These are phyloP conservation scores for Neoascia interrupta DNA, from an alignment of 2,888 invertebrate species.

Conservation along the genomic window DNA sequence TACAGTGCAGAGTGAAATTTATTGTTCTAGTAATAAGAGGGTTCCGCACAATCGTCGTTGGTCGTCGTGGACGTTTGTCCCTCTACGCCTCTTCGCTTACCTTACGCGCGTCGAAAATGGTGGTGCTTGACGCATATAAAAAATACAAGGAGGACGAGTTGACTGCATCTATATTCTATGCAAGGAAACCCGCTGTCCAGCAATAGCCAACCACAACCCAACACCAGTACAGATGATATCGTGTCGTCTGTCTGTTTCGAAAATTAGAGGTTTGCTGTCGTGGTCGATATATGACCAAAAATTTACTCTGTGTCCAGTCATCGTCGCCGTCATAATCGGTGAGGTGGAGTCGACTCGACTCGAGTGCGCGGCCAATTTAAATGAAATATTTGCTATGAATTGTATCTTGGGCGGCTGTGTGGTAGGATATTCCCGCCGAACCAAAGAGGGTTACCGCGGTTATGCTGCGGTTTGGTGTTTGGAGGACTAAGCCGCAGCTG, in stretches of 20 bases:
- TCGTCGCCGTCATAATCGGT: background rate
- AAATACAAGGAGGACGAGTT: slow-evolving; percentile 11
- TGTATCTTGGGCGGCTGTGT: slow-evolving; percentile 19
- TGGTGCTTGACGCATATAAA: slow-evolving; percentile 22
- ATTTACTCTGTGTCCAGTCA: slow-evolving; percentile 54
- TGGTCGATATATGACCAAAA: slow-evolving; percentile 68
- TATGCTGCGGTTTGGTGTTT: too few relatives aligned
- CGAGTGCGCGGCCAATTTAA: slow-evolving; percentile 60
- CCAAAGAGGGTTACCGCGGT: slow-evolving; percentile 32
- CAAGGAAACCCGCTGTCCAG: background rate
- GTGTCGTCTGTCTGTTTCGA: slow-evolving; percentile 70
- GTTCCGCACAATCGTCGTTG: slow-evolving; percentile 59
- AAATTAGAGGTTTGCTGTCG: slow-evolving; percentile 70
- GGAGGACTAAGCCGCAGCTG: slow-evolving; percentile 42
- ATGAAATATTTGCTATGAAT: slow-evolving; percentile 67
- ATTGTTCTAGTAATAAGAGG: slow-evolving; percentile 72
- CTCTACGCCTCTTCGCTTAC: slow-evolving; percentile 27
- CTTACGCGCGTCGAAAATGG: slow-evolving; percentile 38
- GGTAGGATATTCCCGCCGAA: slow-evolving; percentile 16
- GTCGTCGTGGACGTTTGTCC: slow-evolving; percentile 11
- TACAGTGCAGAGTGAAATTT: slow-evolving; percentile 74
- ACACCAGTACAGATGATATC: slow-evolving; percentile 65
- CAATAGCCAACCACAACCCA: slow-evolving; percentile 9
- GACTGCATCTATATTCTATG: slow-evolving; percentile 30
- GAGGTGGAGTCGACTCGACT: slow-evolving; percentile 52